Evolutionary conservation across 2,797 vertebrate genomes (phyloP).

Genomic region (Darevskia nairensis): DNA sequence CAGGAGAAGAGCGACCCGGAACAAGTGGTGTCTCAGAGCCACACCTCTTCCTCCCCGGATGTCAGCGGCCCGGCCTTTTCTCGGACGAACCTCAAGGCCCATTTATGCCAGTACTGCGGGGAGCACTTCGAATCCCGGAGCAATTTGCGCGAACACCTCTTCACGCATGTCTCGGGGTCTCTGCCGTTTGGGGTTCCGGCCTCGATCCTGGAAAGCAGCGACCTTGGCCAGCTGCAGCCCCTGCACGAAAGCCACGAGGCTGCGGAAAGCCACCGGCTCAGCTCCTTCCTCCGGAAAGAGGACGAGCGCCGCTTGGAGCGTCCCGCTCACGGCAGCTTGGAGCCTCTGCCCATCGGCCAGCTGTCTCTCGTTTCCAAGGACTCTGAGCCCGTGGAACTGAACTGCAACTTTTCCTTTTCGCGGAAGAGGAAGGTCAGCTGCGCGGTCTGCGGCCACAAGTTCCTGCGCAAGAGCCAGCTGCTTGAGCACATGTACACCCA

Average conservation of each 20-base stretch:
- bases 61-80: conserved; percentile 74
- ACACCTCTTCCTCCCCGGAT: conserved; percentile 75
- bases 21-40: conserved; percentile 76
- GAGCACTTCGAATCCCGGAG: conserved; percentile 88
- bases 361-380: conserved; percentile 83
- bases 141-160: conserved; percentile 89
- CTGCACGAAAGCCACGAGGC: conserved; percentile 78
- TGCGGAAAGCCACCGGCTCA: conserved; percentile 70
- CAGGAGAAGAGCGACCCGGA: conserved; percentile 88
- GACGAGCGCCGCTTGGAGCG: conserved; percentile 69
- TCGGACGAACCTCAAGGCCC: conserved; percentile 79
- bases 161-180: conserved; percentile 86
- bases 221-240: conserved; percentile 84
- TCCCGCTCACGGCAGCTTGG: conserved; percentile 76
- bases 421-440: conserved; percentile 93
- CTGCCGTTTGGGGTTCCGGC: conserved; percentile 82
- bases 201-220: conserved; percentile 84
- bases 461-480: conserved; percentile 90
- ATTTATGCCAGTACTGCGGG: conserved; percentile 93
- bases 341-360: conserved; percentile 89
- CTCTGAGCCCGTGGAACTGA: conserved; percentile 79
- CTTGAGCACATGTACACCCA: conserved; percentile 96
- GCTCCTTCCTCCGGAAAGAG: conserved; percentile 75
- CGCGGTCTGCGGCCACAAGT: conserved; percentile 88
- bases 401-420: conserved; percentile 87